Conservation (phyloP, 2,888 invertebrate species). For the Buathra laborator region DNA sequence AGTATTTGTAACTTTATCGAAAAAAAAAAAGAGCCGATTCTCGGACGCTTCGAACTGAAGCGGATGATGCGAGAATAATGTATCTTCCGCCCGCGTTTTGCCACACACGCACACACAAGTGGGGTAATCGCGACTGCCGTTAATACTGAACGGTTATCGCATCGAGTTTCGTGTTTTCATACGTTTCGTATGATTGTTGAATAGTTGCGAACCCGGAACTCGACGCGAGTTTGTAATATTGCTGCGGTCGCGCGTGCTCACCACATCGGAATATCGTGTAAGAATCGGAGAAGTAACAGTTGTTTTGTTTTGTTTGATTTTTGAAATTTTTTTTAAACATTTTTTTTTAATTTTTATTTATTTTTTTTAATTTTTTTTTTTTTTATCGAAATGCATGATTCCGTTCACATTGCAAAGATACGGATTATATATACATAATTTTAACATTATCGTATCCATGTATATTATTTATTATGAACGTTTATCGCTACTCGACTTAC, state of each 20-base stretch:
- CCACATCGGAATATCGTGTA: conserved; percentile 52
- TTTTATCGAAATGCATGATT: conserved; percentile 68
- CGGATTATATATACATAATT: conserved; percentile 40
- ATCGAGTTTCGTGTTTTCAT: conserved; percentile 19
- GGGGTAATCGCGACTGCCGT: conserved; percentile 50
- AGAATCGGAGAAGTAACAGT: conserved; percentile 67
- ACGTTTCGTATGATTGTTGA: conserved; percentile 27
- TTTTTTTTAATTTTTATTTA: conserved; percentile 18
- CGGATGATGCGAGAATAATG: conserved; percentile 55
- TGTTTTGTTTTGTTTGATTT: conserved; percentile 5
- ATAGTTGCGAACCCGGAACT: conserved; percentile 1
- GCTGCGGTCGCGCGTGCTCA: conserved; percentile 35
- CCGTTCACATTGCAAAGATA: conserved; percentile 60
- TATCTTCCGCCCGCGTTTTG: conserved; percentile 65
- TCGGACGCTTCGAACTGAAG: conserved; percentile 58
- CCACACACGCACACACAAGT: conserved; percentile 72
- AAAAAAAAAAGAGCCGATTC: conserved; percentile 33
- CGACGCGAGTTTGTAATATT: conserved; percentile 17
- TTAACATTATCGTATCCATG: conserved; percentile 32
- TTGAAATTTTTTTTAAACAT: neutral
- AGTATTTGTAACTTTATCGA: neutral
- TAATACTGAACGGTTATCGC: conserved; percentile 22
- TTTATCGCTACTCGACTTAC: conserved; percentile 55
- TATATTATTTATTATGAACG: conserved; percentile 43
- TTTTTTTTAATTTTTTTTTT: conserved; percentile 37